A percentile compares a stretch with the other conserved stretches of the same genome.
phyloP scores from a whole-genome alignment of 2,888 invertebrate genomes.

The Bellardia pandia region DNA sequence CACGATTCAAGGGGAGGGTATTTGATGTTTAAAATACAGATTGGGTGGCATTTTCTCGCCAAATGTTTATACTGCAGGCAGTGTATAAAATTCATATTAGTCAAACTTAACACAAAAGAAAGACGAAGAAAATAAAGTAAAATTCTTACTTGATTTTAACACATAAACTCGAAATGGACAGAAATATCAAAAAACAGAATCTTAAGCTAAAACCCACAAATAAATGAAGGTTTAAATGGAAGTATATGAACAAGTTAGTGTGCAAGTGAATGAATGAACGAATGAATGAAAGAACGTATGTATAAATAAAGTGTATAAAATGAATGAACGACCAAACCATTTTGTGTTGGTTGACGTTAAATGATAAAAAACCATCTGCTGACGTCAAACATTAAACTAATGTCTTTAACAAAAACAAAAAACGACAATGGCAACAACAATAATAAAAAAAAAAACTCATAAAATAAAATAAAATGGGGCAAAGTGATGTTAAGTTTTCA shows the following conservation, averaged over 20 bases:
- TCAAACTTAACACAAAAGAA: neutral
- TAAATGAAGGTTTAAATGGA: neutral
- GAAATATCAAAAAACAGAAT: constrained; percentile 9
- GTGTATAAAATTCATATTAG: constrained; percentile 15
- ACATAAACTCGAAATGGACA: neutral
- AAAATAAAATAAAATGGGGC: constrained; percentile 18
- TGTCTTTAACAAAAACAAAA: constrained; percentile 24
- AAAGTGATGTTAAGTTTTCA: constrained; percentile 27
- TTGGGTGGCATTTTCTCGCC: no score
- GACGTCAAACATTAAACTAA: constrained; percentile 69
- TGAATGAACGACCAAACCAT: constrained; percentile 40
- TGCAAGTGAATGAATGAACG: neutral
- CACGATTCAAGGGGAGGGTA: neutral
- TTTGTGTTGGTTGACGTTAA: constrained; percentile 61
- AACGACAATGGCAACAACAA: constrained; percentile 20
- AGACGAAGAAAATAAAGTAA: neutral
- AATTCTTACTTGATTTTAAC: neutral
- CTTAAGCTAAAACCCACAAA: neutral
- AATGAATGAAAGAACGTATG: neutral
- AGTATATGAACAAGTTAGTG: neutral
- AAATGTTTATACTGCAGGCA: neutral
- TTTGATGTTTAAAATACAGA: no score
- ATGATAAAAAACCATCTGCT: constrained; percentile 66
- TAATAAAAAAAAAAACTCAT: neutral
- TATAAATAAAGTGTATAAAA: constrained; percentile 29